phyloP scores from a whole-genome alignment of 2,888 invertebrate species.

The Melipona beecheii region DNA sequence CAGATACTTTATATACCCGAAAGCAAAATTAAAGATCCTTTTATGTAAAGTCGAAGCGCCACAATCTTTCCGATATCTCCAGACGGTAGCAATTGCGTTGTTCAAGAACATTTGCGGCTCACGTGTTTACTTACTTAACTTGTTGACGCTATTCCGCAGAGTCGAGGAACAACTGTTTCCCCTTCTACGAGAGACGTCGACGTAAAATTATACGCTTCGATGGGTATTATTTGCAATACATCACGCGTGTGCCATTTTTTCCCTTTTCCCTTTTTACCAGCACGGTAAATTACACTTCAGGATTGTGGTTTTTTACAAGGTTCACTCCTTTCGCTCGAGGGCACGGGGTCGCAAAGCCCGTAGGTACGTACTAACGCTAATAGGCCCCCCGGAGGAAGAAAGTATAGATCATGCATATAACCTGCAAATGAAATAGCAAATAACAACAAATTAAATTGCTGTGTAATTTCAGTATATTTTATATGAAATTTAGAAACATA shows the following conservation, averaged over 20 bases:
- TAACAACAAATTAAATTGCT: not conserved
- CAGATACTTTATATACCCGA: not conserved
- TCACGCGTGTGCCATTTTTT: not conserved
- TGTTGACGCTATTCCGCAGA: not conserved
- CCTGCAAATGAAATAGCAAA: not conserved
- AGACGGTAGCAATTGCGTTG: not conserved
- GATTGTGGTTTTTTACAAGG: not conserved
- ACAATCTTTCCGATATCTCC: not conserved
- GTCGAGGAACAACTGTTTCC: not conserved
- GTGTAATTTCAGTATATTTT: not conserved
- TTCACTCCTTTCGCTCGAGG: not conserved
- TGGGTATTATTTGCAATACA: not conserved
- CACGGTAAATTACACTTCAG: not conserved
- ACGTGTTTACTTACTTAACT: not conserved
- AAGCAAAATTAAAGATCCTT: not conserved
- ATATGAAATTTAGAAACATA: not conserved
- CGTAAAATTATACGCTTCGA: not conserved
- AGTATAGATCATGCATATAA: not conserved
- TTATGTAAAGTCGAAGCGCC: not conserved
- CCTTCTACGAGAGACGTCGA: not conserved
- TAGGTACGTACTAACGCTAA: not conserved
- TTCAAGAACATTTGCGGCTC: not conserved
- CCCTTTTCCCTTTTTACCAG: too few species aligned
- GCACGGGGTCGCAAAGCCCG: not conserved
- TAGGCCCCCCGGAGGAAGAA: not conserved